phyloP scores from a whole-genome alignment of 2,888 invertebrate species.

The Harpalus rubripes region DNA sequence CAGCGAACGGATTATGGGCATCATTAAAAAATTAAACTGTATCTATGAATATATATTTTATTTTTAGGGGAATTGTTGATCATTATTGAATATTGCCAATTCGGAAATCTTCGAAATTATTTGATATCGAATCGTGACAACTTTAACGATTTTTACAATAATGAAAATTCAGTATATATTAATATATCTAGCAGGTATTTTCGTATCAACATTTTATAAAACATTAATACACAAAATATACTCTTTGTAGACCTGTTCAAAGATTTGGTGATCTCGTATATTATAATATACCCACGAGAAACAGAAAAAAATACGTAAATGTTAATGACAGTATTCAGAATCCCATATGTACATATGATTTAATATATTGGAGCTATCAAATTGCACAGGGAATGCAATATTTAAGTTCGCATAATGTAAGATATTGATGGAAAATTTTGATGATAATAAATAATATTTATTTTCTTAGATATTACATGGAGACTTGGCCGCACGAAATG shows the following conservation, averaged over 20 bases:
- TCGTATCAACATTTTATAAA: neutral
- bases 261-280: neutral
- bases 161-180: neutral
- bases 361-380: no score
- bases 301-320: no score
- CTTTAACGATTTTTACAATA: neutral
- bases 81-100: slow-evolving; percentile 1
- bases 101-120: slow-evolving; percentile 12
- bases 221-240: neutral
- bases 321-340: no score
- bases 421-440: neutral
- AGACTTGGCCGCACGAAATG: slow-evolving; percentile 25
- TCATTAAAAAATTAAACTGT: no score
- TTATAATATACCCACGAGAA: no score
- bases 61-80: neutral
- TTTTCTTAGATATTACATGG: slow-evolving; percentile 12
- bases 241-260: neutral
- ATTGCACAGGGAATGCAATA: neutral
- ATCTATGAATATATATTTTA: neutral
- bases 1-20: no score
- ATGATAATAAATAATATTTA: neutral
- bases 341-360: no score
- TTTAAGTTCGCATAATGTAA: neutral
- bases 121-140: slow-evolving; percentile 1
- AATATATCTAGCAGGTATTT: neutral